These are phyloP conservation scores for Temnothorax ravouxi DNA, from an alignment of 2,888 invertebrate genomes.

Conservation along the genomic window DNA sequence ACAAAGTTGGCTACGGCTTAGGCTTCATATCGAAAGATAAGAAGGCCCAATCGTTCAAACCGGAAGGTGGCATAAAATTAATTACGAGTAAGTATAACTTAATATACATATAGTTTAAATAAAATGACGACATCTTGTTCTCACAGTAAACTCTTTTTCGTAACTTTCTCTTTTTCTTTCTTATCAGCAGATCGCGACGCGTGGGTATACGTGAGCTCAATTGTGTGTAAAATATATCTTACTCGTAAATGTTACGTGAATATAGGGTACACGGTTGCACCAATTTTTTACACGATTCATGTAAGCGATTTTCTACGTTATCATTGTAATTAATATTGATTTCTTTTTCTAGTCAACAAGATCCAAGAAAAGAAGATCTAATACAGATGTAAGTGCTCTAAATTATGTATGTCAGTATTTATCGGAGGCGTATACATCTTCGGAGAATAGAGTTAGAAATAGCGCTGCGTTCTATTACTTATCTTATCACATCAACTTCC, in stretches of 20 bases:
- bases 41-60: constrained; percentile 81
- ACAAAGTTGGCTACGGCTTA: constrained; percentile 88
- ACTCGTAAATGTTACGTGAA: neutral
- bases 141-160: neutral
- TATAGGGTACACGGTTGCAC: neutral
- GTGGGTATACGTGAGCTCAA: neutral
- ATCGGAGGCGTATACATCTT: neutral
- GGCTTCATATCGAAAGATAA: constrained; percentile 82
- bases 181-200: neutral
- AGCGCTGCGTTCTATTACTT: neutral
- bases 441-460: neutral
- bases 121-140: constrained; percentile 13
- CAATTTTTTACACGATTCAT: neutral
- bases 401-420: neutral
- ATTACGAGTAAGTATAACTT: constrained; percentile 80
- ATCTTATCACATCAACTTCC: neutral
- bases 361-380: constrained; percentile 66
- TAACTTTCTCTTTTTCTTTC: constrained; percentile 29
- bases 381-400: constrained; percentile 49
- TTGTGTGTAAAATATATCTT: constrained; percentile 9
- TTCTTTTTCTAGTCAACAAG: constrained; percentile 76
- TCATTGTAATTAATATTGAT: constrained; percentile 4
- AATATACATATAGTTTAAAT: neutral
- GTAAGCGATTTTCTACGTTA: neutral
- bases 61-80: constrained; percentile 81